Evolutionary conservation across 2,888 invertebrate species (phyloP), one percentile per base, ranked within the genome.

Genomic region (Synergus umbraculus): DNA sequence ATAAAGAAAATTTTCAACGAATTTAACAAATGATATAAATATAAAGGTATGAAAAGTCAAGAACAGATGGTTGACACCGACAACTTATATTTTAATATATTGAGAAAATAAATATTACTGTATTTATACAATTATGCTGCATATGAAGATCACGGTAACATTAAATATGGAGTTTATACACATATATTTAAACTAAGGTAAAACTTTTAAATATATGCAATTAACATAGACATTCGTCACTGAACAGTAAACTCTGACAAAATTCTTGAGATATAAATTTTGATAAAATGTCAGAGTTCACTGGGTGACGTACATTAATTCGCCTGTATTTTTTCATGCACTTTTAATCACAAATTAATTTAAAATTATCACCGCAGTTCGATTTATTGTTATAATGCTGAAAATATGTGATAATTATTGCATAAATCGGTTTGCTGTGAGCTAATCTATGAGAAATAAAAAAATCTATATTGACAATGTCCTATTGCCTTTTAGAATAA

Each of bases 41-140:
- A 80, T 76, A 79, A 77, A 79, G 81, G 64, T 1, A 64, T n/a
- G 46, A 29, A 69, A 80, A 46, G 18, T 29, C 18, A 65, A 79
- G 18, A 44, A 41, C 76, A 5, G 76, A 46, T 43, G 76, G 15
- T 15, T 41, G 18, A 79, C 41, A 79, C 9, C 43, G 37, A 76
- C 37, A 64, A 77, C 58, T 63, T 22, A 67, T 54, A 18, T 44
- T 43, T 37, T 12, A 41, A 46, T 66, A 67, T 3, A 73, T 67
- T 64, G 54, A 54, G 73, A 69, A 82, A 76, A 83, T 80, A 67
- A 76, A 63, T 76, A 78, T 37, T 37, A 37, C 37, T 37, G 80
- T 65, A 79, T 22, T 49, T 9, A 1, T 54, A 41, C 41, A 66
- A 22, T 22, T 54, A 54, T 73, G 37, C 54, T 73, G 73, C 73